A percentile compares a stretch with the other conserved stretches of the same genome.
Evolutionary conservation across 2,888 invertebrate genomes (phyloP).

Genomic region (Melanostoma scalare): DNA sequence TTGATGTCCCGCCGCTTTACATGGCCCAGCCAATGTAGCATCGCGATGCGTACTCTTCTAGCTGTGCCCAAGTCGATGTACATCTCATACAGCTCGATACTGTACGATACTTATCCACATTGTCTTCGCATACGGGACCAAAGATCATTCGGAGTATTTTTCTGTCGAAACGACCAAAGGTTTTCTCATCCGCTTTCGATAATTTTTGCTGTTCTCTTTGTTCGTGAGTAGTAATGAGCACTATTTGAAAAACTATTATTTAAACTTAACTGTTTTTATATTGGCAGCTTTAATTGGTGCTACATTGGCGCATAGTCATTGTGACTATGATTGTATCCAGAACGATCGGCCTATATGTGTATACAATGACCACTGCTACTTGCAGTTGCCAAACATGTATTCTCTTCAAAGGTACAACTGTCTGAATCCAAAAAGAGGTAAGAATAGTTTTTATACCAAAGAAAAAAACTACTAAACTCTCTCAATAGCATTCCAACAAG

Average conservation of each 20-base stretch:
- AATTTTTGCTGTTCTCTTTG: neutral
- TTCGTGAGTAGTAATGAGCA: neutral
- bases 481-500: slow-evolving; percentile 23
- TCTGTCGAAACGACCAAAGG: too few species aligned
- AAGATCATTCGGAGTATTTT: too few species aligned
- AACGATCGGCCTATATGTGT: neutral
- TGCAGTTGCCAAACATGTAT: neutral
- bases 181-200: too few species aligned
- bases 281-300: neutral
- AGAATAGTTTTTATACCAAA: too few species aligned
- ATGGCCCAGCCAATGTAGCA: too few species aligned
- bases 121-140: too few species aligned
- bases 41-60: too few species aligned
- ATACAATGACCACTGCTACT: neutral
- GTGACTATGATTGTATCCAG: neutral
- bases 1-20: too few species aligned
- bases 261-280: neutral
- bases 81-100: too few species aligned
- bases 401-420: neutral
- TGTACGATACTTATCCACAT: too few species aligned
- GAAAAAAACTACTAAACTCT: too few species aligned
- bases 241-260: neutral
- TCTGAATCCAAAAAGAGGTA: neutral
- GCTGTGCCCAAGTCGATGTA: too few species aligned
- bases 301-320: neutral